Evolutionary conservation across 1,140 invertebrate species (phyloP), one percentile per base, ranked within the genome.

Genomic region (Drosophila hydei): DNA sequence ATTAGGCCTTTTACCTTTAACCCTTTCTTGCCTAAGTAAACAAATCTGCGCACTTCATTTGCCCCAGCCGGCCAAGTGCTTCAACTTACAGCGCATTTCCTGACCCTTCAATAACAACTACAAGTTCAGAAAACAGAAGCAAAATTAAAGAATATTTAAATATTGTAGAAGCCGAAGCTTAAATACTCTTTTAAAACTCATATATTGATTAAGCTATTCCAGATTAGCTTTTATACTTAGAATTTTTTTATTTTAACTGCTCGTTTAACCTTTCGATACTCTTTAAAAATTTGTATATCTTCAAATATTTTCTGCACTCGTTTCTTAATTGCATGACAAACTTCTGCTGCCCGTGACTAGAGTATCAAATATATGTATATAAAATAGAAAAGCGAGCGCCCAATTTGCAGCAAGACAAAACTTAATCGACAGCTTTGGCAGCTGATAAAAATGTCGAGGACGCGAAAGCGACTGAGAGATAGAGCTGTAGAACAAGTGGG

Each of bases 1-100:
- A 33, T 27, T 36, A 54, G 52, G 45, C 47, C 45, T 47, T 81
- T 60, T 14, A 58, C 16, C 77, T 70, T 47, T 11, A 14, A 21
- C 71, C 40, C 8, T 65, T 81, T 67, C 48, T 21, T 58, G 75
- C 61, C 79, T 58, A 84, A 84, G 67, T 63, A 79, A 84, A 84
- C 81, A 85, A 73, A 81, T 87, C 81, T 77, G 70, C 68, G 77
- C 81, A 87, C 81, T 85, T 87, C 73, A 81, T 75, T 87, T 87
- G 74, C 65, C 11, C 47, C 50, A 47, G 43, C 62, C 43, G 62
- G 47, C 65, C 50, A 27, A 14, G 19, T 30, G 30, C 33, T 27
- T 69, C 67, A 71, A 74, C 81, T 85, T 87, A 77, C 59, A 74
- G 65, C 69, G 73, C 63, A 71, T 76, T 84, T 65, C 45, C 47